Conservation (phyloP, 2,888 invertebrate species). For the Oithona nana region DNA sequence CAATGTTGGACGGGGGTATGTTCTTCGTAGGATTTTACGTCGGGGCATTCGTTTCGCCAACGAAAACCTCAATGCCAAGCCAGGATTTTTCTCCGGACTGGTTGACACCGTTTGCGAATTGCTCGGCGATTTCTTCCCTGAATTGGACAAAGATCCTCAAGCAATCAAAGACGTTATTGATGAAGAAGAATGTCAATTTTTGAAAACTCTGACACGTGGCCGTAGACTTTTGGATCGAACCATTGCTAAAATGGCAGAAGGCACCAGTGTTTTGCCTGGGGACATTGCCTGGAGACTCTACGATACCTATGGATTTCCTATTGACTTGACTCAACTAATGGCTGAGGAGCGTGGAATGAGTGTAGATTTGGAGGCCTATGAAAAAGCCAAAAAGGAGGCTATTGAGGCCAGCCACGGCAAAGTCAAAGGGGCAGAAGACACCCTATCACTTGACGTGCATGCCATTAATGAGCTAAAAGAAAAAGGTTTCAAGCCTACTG, state of each 20-base stretch:
- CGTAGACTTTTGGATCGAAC: slow-evolving; percentile 32
- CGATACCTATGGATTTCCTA: slow-evolving; percentile 96
- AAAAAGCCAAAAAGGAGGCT: slow-evolving; percentile 73
- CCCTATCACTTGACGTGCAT: slow-evolving; percentile 79
- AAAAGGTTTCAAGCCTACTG: slow-evolving; percentile 51
- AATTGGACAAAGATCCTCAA: slow-evolving; percentile 65
- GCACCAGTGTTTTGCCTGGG: slow-evolving; percentile 31
- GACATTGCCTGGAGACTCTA: slow-evolving; percentile 96
- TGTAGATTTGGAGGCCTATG: slow-evolving; percentile 77
- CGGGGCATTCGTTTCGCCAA: slow-evolving; percentile 87
- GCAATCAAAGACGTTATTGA: slow-evolving; percentile 81
- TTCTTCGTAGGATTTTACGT: slow-evolving; percentile 50
- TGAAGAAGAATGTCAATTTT: slow-evolving; percentile 91
- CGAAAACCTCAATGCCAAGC: slow-evolving; percentile 87
- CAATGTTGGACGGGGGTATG: slow-evolving; percentile 76
- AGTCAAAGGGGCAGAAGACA: slow-evolving; percentile 54
- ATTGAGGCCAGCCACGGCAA: slow-evolving; percentile 51
- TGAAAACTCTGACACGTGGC: slow-evolving; percentile 71
- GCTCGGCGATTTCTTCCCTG: slow-evolving; percentile 46
- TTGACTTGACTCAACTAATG: slow-evolving; percentile 93
- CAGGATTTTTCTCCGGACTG: slow-evolving; percentile 76
- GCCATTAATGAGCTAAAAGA: slow-evolving; percentile 75
- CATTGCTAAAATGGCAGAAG: slow-evolving; percentile 30
- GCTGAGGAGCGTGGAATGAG: slow-evolving; percentile 77
- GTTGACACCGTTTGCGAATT: slow-evolving; percentile 72